These are phyloP conservation scores for Notolepis coatsorum DNA, from an alignment of 2,797 vertebrate species.

Conservation along the genomic window DNA sequence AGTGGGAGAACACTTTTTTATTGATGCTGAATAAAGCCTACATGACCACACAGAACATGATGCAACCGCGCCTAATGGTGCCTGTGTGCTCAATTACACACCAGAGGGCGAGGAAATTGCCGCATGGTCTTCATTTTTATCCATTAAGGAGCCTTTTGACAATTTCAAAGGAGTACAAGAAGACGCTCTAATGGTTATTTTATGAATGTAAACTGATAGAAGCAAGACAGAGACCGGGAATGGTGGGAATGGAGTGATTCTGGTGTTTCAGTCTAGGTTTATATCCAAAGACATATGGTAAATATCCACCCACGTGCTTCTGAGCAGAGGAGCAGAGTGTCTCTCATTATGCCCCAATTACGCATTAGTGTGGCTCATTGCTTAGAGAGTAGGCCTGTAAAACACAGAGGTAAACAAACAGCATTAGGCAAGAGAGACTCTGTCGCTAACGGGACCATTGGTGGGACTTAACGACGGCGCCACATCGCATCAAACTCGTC, in stretches of 20 bases:
- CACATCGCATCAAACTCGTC: slow-evolving; percentile 34
- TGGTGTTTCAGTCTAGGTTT: slow-evolving; percentile 22
- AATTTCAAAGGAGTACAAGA: slow-evolving; percentile 42
- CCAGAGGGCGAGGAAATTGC: slow-evolving; percentile 46
- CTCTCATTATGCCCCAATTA: slow-evolving; percentile 30
- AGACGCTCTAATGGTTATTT: slow-evolving; percentile 38
- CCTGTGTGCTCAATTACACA: slow-evolving; percentile 51
- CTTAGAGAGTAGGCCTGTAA: slow-evolving; percentile 9
- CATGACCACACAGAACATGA: slow-evolving; percentile 50
- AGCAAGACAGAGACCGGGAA: slow-evolving; percentile 9
- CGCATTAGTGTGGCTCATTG: slow-evolving; percentile 43
- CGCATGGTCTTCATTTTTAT: slow-evolving; percentile 56
- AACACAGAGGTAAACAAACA: slow-evolving; percentile 40
- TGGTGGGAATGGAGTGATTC: slow-evolving; percentile 12
- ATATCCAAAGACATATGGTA: neutral
- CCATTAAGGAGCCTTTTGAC: slow-evolving; percentile 64
- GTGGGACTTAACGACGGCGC: slow-evolving; percentile 22
- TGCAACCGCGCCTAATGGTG: slow-evolving; percentile 51
- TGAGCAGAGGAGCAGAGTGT: slow-evolving; percentile 15
- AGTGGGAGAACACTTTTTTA: slow-evolving; percentile 58
- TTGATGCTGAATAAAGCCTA: slow-evolving; percentile 58
- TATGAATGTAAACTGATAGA: slow-evolving; percentile 14
- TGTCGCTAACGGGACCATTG: slow-evolving; percentile 34
- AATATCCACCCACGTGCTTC: slow-evolving; percentile 23
- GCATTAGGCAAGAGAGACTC: slow-evolving; percentile 14